Evolutionary conservation across 1,140 invertebrate species (phyloP).

Genomic region (Thaumetopoea pityocampa): DNA sequence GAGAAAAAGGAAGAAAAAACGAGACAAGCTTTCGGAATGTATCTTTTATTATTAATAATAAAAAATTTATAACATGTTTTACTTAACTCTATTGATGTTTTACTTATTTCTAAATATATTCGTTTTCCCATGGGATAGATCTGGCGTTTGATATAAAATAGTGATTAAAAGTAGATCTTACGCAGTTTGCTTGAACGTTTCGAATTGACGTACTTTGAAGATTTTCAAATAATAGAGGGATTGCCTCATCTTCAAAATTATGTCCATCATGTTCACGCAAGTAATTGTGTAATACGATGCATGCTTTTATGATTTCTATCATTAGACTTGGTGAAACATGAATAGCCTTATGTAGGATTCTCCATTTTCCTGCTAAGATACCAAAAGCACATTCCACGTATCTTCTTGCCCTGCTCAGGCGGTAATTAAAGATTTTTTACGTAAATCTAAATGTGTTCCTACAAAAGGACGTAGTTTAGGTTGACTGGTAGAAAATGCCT

Average conservation of each 20-base stretch:
- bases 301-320: slow-evolving; percentile 8
- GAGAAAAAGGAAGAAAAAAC: slow-evolving; percentile 19
- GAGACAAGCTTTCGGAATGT: slow-evolving; percentile 20
- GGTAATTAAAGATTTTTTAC: slow-evolving; percentile 15
- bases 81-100: slow-evolving; percentile 13
- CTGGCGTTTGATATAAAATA: slow-evolving; percentile 12
- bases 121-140: slow-evolving; percentile 9
- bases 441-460: slow-evolving; percentile 8
- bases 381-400: slow-evolving; percentile 16
- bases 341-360: slow-evolving; percentile 10
- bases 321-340: slow-evolving; percentile 4
- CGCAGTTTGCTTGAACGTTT: slow-evolving; percentile 10
- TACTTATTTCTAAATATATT: slow-evolving; percentile 21
- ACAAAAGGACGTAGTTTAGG: slow-evolving; percentile 9
- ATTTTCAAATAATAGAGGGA: slow-evolving; percentile 6
- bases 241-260: slow-evolving; percentile 11
- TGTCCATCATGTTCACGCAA: slow-evolving; percentile 6
- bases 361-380: slow-evolving; percentile 14
- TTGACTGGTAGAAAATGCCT: no score
- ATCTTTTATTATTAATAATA: slow-evolving; percentile 17
- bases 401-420: slow-evolving; percentile 1
- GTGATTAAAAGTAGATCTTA: slow-evolving; percentile 10
- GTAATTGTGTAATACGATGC: slow-evolving; percentile 6
- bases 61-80: slow-evolving; percentile 19
- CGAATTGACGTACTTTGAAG: slow-evolving; percentile 10